Percentiles rank a stretch among this genome's conserved stretches.
Conservation (phyloP, 2,888 invertebrate species). For the Dusona sp. region DNA sequence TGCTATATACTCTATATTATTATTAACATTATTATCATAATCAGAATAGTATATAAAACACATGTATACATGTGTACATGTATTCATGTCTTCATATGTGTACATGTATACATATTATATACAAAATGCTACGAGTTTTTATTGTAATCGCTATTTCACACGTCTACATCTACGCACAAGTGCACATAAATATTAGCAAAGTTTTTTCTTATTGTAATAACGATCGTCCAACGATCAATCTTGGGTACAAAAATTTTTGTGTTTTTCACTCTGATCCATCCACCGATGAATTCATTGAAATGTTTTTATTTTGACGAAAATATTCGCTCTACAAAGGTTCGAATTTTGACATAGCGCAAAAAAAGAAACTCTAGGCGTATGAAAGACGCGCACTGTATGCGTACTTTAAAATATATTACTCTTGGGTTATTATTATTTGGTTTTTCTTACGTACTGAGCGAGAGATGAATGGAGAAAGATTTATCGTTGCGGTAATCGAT, state of each 20-base stretch:
- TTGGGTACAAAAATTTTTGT: conserved; percentile 33
- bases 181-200: conserved; percentile 47
- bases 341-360: conserved; percentile 3
- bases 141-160: conserved; percentile 60
- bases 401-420: neutral
- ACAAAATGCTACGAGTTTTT: conserved; percentile 31
- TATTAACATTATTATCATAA: conserved; percentile 47
- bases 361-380: conserved; percentile 3
- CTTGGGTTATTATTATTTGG: conserved; percentile 4
- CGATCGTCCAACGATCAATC: conserved; percentile 58
- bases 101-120: neutral
- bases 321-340: neutral
- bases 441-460: conserved; percentile 13
- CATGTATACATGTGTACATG: too few relatives aligned
- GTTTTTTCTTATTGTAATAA: conserved; percentile 33
- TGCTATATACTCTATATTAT: conserved; percentile 66
- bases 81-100: too few relatives aligned
- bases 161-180: neutral
- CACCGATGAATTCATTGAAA: neutral
- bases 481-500: neutral
- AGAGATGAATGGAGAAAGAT: neutral
- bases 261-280: conserved; percentile 2
- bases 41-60: too few relatives aligned
- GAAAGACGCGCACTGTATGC: conserved; percentile 22
- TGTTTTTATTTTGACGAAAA: neutral